A percentile compares a stretch with the other conserved stretches of the same genome.
phyloP scores from a whole-genome alignment of 2,113 vertebrate genomes.

The Eulemur macaco region DNA sequence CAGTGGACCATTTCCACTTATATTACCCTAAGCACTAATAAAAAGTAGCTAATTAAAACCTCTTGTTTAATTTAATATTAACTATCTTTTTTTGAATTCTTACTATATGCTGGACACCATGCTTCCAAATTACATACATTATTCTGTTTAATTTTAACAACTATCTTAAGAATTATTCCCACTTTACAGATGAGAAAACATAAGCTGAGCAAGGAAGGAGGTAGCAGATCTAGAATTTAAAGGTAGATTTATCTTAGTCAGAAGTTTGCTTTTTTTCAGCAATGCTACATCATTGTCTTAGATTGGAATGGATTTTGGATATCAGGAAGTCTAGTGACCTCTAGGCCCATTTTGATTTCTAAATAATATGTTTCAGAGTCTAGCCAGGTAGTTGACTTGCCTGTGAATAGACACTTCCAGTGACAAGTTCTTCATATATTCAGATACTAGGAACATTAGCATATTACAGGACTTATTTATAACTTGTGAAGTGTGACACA shows the following conservation, averaged over 20 bases:
- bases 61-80: constrained; percentile 37
- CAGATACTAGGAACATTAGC: not conserved
- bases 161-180: not conserved
- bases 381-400: not conserved
- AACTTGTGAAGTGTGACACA: not conserved
- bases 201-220: not conserved
- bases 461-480: not conserved
- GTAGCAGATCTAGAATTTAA: not conserved
- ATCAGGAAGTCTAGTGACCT: not conserved
- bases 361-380: not conserved
- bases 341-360: not conserved
- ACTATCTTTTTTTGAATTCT: not conserved
- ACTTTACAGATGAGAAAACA: not conserved
- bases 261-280: not conserved
- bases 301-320: not conserved
- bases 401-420: not conserved
- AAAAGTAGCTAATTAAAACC: constrained; percentile 46
- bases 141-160: not conserved
- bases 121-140: not conserved
- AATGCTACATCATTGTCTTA: not conserved
- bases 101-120: not conserved
- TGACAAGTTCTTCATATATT: not conserved
- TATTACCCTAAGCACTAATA: constrained; percentile 40
- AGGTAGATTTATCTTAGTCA: not conserved
- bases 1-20: constrained; percentile 9